Evolutionary conservation across 2,797 vertebrate genomes (phyloP), one percentile per base, ranked within the genome.

Genomic region (Phalloptychus januarius): DNA sequence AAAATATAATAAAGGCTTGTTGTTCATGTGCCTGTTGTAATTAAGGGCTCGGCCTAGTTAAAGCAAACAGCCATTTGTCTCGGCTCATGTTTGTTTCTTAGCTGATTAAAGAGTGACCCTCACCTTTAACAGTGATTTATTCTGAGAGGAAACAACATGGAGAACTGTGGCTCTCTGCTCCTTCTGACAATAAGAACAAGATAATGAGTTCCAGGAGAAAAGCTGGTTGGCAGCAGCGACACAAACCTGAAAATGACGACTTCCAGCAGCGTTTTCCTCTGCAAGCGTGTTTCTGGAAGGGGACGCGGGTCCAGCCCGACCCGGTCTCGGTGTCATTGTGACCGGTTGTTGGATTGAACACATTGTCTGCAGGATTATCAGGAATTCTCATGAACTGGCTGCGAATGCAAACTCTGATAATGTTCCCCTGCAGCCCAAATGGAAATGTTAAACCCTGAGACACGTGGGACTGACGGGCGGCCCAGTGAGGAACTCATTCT

Each of bases 291-390:
- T 81, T 75, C 81, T 16, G 5, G 45, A 33, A 36, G 61, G 76
- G 65, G 40, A 87, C 72, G 81, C 48, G 76, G 79, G 82, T 72
- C 80, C n/a, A 28, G 75, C 81, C 86, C 91, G 90, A 94, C 90
- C 91, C 83, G 74, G 2, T 67, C 71, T 79, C 79, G 25, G 79
- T 89, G 88, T 91, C 65, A 85, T 38, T 84, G 87, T 70, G 18
- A 88, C 80, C 71, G 71, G 82, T 86, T 80, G 81, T 85, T 89
- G 88, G 86, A 86, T 80, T 82, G 71, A 78, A 61, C 31, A 77
- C 80, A 86, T 88, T 89, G 91, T 92, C 91, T 83, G 71, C 77
- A 67, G 75, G 90, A 93, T 94, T 93, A 94, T 83, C 79, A 84
- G 83, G 54, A 71, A 40, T 89, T 86, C 79, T 4, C 76, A 72